phyloP scores from a whole-genome alignment of 2,888 invertebrate species.

The Onchidella celtica region DNA sequence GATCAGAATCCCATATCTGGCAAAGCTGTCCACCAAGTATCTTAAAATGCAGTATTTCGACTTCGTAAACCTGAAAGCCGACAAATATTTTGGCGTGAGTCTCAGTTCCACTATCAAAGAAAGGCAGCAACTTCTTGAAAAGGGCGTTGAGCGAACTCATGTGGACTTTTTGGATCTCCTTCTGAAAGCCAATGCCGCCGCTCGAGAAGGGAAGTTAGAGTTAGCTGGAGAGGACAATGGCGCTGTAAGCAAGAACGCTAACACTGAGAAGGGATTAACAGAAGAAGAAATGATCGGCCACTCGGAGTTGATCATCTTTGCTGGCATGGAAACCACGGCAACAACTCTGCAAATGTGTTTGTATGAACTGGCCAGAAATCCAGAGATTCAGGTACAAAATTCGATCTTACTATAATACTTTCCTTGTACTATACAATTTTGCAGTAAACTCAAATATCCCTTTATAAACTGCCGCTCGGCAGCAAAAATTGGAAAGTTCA shows the following conservation, averaged over 20 bases:
- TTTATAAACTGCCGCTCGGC: too few species aligned
- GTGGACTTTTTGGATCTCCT: slow-evolving; percentile 33
- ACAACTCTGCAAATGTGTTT: slow-evolving; percentile 39
- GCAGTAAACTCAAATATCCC: too few species aligned
- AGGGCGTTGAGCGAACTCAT: background rate
- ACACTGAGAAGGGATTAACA: background rate
- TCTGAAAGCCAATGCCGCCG: slow-evolving; percentile 29
- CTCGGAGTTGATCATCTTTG: slow-evolving; percentile 39
- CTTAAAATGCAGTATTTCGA: slow-evolving; percentile 29
- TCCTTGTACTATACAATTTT: too few species aligned
- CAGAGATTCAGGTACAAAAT: slow-evolving; percentile 41
- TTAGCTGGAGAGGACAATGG: background rate
- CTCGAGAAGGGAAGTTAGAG: background rate
- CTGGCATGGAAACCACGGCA: slow-evolving; percentile 38
- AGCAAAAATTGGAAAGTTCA: too few species aligned
- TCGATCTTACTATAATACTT: too few species aligned
- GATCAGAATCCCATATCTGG: background rate
- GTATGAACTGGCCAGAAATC: slow-evolving; percentile 16
- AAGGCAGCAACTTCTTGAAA: background rate
- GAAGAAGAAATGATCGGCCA: slow-evolving; percentile 37
- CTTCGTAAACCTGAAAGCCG: background rate
- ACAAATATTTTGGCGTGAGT: slow-evolving; percentile 9
- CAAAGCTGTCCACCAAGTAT: background rate
- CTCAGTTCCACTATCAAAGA: slow-evolving; percentile 1
- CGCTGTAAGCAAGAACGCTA: background rate